Evolutionary conservation across 2,113 vertebrate species (phyloP).

Genomic region (Brevimyrus niger): DNA sequence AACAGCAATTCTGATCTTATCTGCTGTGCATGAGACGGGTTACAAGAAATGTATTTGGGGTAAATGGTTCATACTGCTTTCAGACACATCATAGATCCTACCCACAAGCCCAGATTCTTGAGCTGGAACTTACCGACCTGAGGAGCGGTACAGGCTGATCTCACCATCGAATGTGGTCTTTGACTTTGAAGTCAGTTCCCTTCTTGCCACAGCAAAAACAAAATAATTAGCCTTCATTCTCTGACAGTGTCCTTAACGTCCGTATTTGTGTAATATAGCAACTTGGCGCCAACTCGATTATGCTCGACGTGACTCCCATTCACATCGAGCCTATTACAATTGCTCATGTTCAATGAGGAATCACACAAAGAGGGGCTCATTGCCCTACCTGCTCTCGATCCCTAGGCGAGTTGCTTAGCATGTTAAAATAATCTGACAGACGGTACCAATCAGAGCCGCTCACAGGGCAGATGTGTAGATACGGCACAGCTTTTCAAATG

Average conservation of each 20-base stretch:
- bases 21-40: neutral
- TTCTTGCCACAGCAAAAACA: neutral
- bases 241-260: neutral
- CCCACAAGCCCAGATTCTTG: neutral
- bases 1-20: neutral
- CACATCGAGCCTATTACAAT: neutral
- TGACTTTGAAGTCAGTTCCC: neutral
- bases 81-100: neutral
- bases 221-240: neutral
- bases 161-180: neutral
- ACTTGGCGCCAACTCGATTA: neutral
- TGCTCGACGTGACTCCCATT: neutral
- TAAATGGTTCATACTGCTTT: neutral
- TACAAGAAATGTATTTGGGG: too few relatives aligned
- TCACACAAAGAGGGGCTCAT: neutral
- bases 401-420: neutral
- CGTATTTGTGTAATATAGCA: neutral
- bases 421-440: conserved; percentile 19
- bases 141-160: neutral
- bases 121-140: neutral
- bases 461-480: neutral
- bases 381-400: neutral
- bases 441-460: conserved; percentile 28
- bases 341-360: neutral
- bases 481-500: neutral